Evolutionary conservation across 2,888 invertebrate genomes (phyloP), one percentile per base, ranked within the genome.

Genomic region (Platynereis dumerilii): DNA sequence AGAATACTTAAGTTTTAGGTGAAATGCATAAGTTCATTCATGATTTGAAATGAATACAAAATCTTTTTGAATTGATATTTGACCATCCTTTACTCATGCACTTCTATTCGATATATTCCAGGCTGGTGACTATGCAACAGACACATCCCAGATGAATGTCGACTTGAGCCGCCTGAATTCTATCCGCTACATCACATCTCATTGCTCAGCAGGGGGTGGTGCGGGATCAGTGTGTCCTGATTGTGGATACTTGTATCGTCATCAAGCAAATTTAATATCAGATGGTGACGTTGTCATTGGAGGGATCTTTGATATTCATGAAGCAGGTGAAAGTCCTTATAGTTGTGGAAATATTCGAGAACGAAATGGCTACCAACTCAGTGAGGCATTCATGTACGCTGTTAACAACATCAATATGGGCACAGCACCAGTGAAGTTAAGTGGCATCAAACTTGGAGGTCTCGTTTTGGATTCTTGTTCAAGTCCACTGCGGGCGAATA

Each of bases 381-480:
- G 76, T 0, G 81, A 80, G 54, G 79, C 79, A 3, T 77, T 81
- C 64, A 69, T 73, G 24, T 80, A 72, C 67, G 78, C 80, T 26
- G 39, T 81, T 7, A 65, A 77, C 5, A 67, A 42, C 42, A 72
- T 80, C n/a, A 81, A 81, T 67, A 68, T 39, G 2, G 72, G 75
- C 2, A 54, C 42, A 15, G 66, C 73, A 5, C 65, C 68, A 15
- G 72, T 76, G 0, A 71, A 64, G 26, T 60, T 76, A 42, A 72
- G 71, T 61, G 70, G 69, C 39, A 74, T 80, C 2, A 72, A 56
- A 3, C 71, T 81, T 1, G 81, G 81, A 10, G 78, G 75, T 2
- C 60, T 81, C 2, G 77, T 74, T 0, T 76, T 80, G 60, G 81
- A 81, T 69, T 77, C 78, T 3, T 81, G 81, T 52, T 72, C 74